Evolutionary conservation across 2,113 vertebrate genomes (phyloP).

Genomic region (Lonchura striata): DNA sequence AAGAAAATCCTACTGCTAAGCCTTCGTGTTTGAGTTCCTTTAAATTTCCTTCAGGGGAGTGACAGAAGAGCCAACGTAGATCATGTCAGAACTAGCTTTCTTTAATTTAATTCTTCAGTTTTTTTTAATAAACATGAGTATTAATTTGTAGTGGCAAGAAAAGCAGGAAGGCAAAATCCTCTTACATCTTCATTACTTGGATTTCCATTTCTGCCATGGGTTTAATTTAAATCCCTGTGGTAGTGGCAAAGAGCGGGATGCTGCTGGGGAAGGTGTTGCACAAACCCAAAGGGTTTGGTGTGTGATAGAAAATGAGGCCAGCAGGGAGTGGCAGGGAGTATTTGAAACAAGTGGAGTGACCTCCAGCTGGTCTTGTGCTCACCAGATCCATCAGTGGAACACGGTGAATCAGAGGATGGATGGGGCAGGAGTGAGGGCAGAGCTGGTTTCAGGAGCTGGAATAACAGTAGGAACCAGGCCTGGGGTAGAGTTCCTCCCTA

Average conservation of each 20-base stretch:
- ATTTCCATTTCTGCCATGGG: not conserved
- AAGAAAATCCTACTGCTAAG: slow-evolving; percentile 28
- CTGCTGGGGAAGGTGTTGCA: not conserved
- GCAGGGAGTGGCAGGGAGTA: not conserved
- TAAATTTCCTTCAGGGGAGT: not conserved
- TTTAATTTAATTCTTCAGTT: slow-evolving; percentile 35
- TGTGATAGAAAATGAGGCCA: not conserved
- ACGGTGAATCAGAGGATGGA: not conserved
- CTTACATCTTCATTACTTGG: not conserved
- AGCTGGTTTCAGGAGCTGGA: not conserved
- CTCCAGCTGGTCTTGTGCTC: not conserved
- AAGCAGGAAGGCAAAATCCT: not conserved
- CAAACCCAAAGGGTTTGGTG: not conserved
- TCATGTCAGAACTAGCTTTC: slow-evolving; percentile 14
- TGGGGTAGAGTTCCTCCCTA: not conserved
- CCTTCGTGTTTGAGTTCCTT: not conserved
- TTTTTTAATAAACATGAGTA: slow-evolving; percentile 3
- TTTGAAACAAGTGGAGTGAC: not conserved
- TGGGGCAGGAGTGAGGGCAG: not conserved
- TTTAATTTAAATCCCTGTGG: not conserved
- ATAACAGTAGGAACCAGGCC: not conserved
- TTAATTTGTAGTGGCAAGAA: slow-evolving; percentile 9
- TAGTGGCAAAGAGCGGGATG: not conserved
- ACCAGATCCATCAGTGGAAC: not conserved
- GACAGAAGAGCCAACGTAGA: not conserved